A percentile compares a stretch with the other conserved stretches of the same genome.
Conservation (phyloP, 2,113 vertebrate species). For the Pelobates fuscus region DNA sequence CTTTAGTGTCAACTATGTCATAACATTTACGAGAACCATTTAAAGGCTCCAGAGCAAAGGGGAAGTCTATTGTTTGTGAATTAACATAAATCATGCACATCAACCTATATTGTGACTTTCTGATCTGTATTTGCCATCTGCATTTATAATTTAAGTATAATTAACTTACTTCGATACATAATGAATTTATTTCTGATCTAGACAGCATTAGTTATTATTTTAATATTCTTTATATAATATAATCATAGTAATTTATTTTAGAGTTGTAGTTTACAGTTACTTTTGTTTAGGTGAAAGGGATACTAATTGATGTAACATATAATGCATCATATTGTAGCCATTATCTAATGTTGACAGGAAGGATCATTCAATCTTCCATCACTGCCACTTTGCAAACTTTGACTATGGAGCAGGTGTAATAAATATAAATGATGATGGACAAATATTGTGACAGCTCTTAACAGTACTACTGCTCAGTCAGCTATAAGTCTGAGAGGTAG, state of each 20-base stretch:
- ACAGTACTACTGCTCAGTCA: slow-evolving; percentile 56
- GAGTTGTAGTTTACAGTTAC: too few species aligned
- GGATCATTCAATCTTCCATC: slow-evolving; percentile 51
- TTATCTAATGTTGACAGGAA: slow-evolving; percentile 47
- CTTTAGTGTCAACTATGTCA: slow-evolving; percentile 50
- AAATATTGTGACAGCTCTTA: slow-evolving; percentile 57
- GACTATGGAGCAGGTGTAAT: slow-evolving; percentile 58
- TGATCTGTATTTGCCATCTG: background rate
- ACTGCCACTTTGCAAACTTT: slow-evolving; percentile 54
- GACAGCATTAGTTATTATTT: background rate
- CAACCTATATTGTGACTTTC: background rate
- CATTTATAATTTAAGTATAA: background rate
- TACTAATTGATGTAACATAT: too few species aligned
- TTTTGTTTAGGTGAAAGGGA: too few species aligned
- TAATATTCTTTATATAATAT: too few species aligned
- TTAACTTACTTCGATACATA: background rate
- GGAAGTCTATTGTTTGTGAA: slow-evolving; percentile 31
- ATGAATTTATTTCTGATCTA: background rate
- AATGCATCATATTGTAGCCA: background rate
- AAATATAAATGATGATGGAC: slow-evolving; percentile 58
- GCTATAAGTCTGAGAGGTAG: slow-evolving; percentile 48
- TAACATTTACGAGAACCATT: slow-evolving; percentile 49
- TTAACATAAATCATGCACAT: slow-evolving; percentile 35
- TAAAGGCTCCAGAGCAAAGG: slow-evolving; percentile 20
- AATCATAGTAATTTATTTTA: too few species aligned